Percentiles rank a stretch among this genome's conserved stretches.
phyloP scores from a whole-genome alignment of 2,113 vertebrate genomes.

The Dasyornis broadbenti region DNA sequence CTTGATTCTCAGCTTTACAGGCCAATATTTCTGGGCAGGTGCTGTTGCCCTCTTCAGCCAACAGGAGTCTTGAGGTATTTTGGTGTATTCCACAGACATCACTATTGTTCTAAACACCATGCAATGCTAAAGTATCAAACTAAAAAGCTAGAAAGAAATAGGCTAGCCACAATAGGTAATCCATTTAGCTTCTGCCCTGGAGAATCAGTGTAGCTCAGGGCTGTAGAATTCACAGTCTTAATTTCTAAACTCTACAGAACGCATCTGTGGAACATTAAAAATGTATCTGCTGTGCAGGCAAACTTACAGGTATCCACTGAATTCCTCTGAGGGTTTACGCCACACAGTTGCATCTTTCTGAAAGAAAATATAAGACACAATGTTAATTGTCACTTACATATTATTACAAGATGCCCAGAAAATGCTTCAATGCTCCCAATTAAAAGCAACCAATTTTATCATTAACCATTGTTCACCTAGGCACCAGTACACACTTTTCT shows the following conservation, averaged over 20 bases:
- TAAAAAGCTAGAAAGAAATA: neutral
- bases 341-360: conserved; percentile 84
- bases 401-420: neutral
- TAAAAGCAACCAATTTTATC: neutral
- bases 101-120: neutral
- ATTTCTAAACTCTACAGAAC: neutral
- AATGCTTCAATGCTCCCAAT: neutral
- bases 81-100: neutral
- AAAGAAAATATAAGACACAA: neutral
- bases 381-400: neutral
- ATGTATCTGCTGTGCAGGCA: neutral
- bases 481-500: neutral
- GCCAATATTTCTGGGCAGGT: neutral
- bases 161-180: neutral
- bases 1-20: neutral
- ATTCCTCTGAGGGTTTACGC: conserved; percentile 82
- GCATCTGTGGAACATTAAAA: neutral
- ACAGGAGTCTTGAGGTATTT: neutral
- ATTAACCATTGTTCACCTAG: neutral
- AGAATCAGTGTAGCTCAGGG: neutral
- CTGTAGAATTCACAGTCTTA: neutral
- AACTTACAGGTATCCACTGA: conserved; percentile 86
- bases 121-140: neutral
- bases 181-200: neutral
- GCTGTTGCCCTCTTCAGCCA: neutral